Evolutionary conservation across 2,113 vertebrate species (phyloP).

Genomic region (Benitochromis conjunctus): DNA sequence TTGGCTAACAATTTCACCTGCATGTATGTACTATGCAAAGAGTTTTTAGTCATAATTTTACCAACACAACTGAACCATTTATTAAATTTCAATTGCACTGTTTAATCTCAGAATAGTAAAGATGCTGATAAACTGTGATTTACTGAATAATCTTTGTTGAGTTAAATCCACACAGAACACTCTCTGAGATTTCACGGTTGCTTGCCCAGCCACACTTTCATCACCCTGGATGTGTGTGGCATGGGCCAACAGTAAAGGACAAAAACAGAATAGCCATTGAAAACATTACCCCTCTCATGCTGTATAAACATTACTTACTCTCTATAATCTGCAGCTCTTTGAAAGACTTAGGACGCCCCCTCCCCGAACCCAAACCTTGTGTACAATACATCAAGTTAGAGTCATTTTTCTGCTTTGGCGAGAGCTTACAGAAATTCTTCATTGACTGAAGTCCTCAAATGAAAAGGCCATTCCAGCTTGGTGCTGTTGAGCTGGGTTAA

Average conservation of each 20-base stretch:
- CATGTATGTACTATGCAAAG: not conserved
- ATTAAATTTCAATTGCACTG: not conserved
- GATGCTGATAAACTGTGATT: not conserved
- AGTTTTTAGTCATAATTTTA: not conserved
- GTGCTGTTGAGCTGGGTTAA: constrained; percentile 81
- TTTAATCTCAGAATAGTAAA: not conserved
- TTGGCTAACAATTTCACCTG: not conserved
- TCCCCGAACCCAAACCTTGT: constrained; percentile 50
- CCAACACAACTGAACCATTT: not conserved
- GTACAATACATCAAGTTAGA: constrained; percentile 78
- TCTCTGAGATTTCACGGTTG: constrained; percentile 39
- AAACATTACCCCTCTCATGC: constrained; percentile 31
- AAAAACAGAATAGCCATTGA: constrained; percentile 50
- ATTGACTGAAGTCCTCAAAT: constrained; percentile 85
- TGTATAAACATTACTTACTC: constrained; percentile 56
- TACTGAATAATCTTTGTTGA: constrained; percentile 16
- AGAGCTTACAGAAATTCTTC: constrained; percentile 90
- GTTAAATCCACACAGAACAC: constrained; percentile 30
- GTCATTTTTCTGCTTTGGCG: constrained; percentile 76
- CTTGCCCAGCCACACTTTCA: constrained; percentile 42
- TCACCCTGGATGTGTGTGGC: constrained; percentile 47
- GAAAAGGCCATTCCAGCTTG: constrained; percentile 81
- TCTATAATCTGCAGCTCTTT: constrained; percentile 70
- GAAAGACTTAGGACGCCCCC: constrained; percentile 70
- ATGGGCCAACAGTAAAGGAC: constrained; percentile 20